Conservation (phyloP, 2,797 vertebrate genomes). For the Meda fulgida region DNA sequence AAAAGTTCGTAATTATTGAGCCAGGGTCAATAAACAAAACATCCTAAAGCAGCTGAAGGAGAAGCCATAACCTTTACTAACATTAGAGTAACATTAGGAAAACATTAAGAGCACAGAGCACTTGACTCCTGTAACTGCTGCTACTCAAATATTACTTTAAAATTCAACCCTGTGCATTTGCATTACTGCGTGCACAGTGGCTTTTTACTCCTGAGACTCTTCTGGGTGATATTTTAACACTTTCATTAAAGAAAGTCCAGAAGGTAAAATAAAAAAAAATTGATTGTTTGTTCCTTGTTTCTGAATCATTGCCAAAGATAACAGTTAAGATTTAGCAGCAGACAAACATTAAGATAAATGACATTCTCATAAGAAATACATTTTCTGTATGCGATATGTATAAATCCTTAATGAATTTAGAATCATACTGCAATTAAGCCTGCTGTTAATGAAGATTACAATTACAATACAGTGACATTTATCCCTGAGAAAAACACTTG, state of each 20-base stretch:
- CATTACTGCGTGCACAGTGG: neutral
- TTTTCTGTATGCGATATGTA: constrained; percentile 1
- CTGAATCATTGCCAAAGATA: constrained; percentile 31
- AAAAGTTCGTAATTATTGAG: neutral
- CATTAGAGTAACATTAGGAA: constrained; percentile 25
- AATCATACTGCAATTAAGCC: neutral
- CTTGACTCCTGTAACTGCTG: constrained; percentile 38
- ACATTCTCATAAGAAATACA: constrained; percentile 28
- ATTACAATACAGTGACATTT: neutral
- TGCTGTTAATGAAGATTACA: neutral
- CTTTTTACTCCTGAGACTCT: neutral
- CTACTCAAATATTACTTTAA: constrained; percentile 10
- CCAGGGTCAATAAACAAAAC: constrained; percentile 7
- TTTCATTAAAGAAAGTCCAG: constrained; percentile 12
- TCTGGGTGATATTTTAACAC: neutral
- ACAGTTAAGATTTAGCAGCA: constrained; percentile 3
- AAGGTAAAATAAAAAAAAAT: neutral
- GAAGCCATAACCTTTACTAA: constrained; percentile 37
- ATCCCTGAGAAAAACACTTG: neutral
- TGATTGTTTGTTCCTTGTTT: neutral
- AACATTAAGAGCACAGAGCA: constrained; percentile 56
- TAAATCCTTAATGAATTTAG: neutral
- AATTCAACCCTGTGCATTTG: constrained; percentile 6
- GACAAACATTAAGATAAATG: neutral
- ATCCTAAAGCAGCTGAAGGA: constrained; percentile 40